A percentile compares a stretch with the other conserved stretches of the same genome.
Evolutionary conservation across 2,113 vertebrate species (phyloP).

Genomic region (Pelmatolapia mariae): DNA sequence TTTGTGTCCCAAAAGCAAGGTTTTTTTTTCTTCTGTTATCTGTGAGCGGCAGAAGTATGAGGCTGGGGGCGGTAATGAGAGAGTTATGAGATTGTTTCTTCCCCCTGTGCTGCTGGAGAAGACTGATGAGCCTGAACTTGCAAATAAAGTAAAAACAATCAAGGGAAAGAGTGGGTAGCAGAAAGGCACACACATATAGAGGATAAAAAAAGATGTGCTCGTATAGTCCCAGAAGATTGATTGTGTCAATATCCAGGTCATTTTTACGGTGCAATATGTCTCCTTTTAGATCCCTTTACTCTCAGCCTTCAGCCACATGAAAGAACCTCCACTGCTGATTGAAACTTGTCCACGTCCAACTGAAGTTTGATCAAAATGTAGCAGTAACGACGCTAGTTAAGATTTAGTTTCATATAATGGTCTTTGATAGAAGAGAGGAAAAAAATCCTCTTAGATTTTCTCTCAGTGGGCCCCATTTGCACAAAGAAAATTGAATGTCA

Average conservation of each 20-base stretch:
- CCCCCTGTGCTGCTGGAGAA: neutral
- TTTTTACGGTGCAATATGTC: conserved; percentile 6
- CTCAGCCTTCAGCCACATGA: neutral
- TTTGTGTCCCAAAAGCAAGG: conserved; percentile 34
- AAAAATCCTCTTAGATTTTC: neutral
- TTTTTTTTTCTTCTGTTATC: neutral
- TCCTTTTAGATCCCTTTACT: neutral
- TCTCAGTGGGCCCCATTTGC: neutral
- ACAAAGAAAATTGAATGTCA: neutral
- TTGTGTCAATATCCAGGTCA: conserved; percentile 57
- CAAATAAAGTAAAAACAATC: conserved; percentile 67
- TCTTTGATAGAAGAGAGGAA: neutral
- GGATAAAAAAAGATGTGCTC: conserved; percentile 31
- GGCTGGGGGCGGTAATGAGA: conserved; percentile 66
- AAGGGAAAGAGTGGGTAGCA: conserved; percentile 10
- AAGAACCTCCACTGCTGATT: neutral
- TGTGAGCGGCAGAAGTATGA: neutral
- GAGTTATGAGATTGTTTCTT: conserved; percentile 66
- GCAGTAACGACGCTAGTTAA: neutral
- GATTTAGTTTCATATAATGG: neutral
- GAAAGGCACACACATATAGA: neutral
- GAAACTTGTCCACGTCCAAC: neutral
- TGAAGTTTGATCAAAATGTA: neutral
- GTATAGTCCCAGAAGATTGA: conserved; percentile 54
- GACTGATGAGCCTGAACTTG: conserved; percentile 68